Evolutionary conservation across 2,113 vertebrate species (phyloP).

Genomic region (Tor tambroides): DNA sequence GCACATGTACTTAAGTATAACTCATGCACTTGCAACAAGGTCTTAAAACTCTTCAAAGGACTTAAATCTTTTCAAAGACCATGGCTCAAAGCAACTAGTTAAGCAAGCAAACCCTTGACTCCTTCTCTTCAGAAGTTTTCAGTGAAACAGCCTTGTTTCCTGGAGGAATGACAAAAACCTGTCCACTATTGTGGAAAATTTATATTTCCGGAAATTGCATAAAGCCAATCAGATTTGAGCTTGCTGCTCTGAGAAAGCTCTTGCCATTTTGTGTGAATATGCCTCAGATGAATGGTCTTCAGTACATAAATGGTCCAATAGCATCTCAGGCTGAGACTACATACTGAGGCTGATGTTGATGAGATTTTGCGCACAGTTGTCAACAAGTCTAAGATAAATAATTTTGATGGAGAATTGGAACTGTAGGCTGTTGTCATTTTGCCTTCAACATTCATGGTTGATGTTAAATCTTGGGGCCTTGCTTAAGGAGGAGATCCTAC

Average conservation of each 20-base stretch:
- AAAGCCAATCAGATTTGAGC: background rate
- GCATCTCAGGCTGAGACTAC: background rate
- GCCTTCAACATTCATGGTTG: constrained; percentile 25
- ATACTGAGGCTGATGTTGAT: background rate
- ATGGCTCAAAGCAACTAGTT: background rate
- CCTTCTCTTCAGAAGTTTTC: background rate
- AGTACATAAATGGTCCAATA: background rate
- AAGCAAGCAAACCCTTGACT: background rate
- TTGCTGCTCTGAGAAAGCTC: background rate
- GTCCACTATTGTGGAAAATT: background rate
- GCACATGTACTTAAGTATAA: background rate
- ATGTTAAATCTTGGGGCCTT: constrained; percentile 28
- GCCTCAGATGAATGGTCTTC: background rate
- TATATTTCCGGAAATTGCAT: background rate
- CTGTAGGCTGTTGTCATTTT: background rate
- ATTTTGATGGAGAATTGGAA: background rate
- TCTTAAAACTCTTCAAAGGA: background rate
- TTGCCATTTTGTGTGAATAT: background rate
- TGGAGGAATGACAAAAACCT: background rate
- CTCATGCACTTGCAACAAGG: background rate
- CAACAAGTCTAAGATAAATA: background rate
- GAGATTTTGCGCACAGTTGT: background rate
- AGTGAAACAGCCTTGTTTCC: background rate
- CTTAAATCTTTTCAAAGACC: background rate
- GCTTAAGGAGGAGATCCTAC: background rate